A percentile compares a stretch with the other conserved stretches of the same genome.
phyloP scores from a whole-genome alignment of 2,797 vertebrate genomes.

The Danionella dracula region DNA sequence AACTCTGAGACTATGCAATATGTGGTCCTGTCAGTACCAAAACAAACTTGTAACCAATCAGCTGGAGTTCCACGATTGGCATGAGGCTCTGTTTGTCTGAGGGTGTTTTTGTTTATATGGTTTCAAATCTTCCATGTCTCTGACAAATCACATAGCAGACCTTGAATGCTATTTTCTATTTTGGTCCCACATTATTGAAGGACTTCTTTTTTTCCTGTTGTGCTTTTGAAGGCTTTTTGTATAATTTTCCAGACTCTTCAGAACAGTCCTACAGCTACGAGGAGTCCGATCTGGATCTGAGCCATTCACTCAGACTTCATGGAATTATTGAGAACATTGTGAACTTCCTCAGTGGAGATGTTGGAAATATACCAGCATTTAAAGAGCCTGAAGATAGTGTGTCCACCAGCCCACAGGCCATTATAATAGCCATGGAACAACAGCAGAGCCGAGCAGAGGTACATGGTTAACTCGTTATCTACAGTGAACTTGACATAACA shows the following conservation, averaged over 20 bases:
- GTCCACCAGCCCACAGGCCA: slow-evolving; percentile 92
- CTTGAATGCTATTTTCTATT: too few species aligned
- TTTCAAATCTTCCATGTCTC: too few species aligned
- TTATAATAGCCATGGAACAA: slow-evolving; percentile 90
- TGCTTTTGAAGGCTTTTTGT: slow-evolving; percentile 54
- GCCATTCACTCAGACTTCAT: slow-evolving; percentile 82
- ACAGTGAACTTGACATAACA: too few species aligned
- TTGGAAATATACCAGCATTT: slow-evolving; percentile 85
- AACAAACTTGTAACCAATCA: too few species aligned
- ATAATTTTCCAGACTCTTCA: slow-evolving; percentile 71
- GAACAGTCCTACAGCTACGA: slow-evolving; percentile 72
- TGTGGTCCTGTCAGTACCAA: too few species aligned
- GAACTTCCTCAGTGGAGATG: slow-evolving; percentile 91
- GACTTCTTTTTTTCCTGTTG: background rate
- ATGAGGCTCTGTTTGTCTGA: too few species aligned
- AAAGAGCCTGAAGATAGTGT: slow-evolving; percentile 93
- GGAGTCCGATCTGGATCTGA: slow-evolving; percentile 85
- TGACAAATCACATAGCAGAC: too few species aligned
- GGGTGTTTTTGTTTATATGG: too few species aligned
- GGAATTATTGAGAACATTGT: slow-evolving; percentile 90
- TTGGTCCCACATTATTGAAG: too few species aligned
- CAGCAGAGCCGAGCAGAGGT: slow-evolving; percentile 94
- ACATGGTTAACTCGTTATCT: too few species aligned
- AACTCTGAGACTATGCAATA: too few species aligned
- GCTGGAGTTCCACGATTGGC: too few species aligned